phyloP scores from a whole-genome alignment of 2,888 invertebrate genomes.

The Lasioglossum leucozonium region DNA sequence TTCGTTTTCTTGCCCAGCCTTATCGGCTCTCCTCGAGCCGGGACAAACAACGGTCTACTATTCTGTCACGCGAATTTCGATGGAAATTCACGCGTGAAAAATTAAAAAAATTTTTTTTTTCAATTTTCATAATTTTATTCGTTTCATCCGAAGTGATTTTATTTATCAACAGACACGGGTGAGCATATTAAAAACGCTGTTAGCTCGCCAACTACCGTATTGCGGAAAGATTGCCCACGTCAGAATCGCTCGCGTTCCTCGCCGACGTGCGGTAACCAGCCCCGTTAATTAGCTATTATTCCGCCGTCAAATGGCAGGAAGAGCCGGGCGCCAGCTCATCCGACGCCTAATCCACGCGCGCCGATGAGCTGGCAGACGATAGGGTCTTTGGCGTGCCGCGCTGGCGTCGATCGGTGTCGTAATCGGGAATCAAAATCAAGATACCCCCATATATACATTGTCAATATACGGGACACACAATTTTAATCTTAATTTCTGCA shows the following conservation, averaged over 20 bases:
- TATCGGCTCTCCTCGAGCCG: neutral
- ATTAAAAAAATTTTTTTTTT: no score
- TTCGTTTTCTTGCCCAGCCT: neutral
- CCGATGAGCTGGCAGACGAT: conserved; percentile 23
- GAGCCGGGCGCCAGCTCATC: conserved; percentile 6
- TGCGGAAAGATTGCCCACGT: neutral
- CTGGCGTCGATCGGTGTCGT: conserved; percentile 17
- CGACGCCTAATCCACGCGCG: neutral
- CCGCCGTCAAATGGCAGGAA: neutral
- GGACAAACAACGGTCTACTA: conserved; percentile 2
- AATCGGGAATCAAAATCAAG: conserved; percentile 14
- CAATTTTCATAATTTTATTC: no score
- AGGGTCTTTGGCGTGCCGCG: neutral
- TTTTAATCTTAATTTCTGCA: no score
- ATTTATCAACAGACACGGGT: no score
- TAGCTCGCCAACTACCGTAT: neutral
- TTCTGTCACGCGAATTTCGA: neutral
- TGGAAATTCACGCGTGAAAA: neutral
- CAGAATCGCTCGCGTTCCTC: neutral
- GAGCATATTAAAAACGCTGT: neutral
- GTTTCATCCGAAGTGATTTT: no score
- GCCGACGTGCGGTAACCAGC: neutral
- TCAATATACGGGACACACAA: no score
- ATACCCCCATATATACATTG: no score
- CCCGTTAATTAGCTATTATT: neutral